phyloP scores from a whole-genome alignment of 2,113 vertebrate species.

The Eretmochelys imbricata region DNA sequence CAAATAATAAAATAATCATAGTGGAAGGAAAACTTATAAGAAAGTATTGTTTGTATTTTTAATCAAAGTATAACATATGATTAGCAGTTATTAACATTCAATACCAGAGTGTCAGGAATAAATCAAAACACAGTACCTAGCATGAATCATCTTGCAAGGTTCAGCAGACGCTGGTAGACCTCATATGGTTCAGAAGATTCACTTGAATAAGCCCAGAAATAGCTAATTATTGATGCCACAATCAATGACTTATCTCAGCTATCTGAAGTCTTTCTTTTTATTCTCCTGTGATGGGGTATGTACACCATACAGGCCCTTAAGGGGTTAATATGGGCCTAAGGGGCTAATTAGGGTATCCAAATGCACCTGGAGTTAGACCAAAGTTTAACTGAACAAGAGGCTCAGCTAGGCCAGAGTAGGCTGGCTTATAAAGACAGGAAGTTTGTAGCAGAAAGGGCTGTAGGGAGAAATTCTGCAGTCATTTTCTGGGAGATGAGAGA shows the following conservation, averaged over 20 bases:
- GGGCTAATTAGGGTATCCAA: background rate
- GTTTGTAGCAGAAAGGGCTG: background rate
- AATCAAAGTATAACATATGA: background rate
- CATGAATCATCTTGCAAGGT: background rate
- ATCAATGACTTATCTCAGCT: background rate
- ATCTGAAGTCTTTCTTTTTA: background rate
- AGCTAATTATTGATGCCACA: background rate
- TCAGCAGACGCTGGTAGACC: rapidly evolving
- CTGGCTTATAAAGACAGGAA: background rate
- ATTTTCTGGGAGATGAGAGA: background rate
- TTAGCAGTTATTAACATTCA: background rate
- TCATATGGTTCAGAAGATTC: background rate
- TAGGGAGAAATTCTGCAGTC: background rate
- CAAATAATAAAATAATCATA: conserved; percentile 9
- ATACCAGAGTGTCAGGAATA: background rate
- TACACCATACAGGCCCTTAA: background rate
- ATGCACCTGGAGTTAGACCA: background rate
- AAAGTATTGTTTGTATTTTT: background rate
- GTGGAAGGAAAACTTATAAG: background rate
- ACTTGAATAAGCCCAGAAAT: background rate
- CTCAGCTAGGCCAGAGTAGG: background rate
- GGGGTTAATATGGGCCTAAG: background rate
- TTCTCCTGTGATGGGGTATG: background rate
- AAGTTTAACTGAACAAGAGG: background rate
- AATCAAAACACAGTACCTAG: background rate